These are phyloP conservation scores for Mellilla xanthometata DNA, from an alignment of 2,888 invertebrate genomes.

Conservation along the genomic window DNA sequence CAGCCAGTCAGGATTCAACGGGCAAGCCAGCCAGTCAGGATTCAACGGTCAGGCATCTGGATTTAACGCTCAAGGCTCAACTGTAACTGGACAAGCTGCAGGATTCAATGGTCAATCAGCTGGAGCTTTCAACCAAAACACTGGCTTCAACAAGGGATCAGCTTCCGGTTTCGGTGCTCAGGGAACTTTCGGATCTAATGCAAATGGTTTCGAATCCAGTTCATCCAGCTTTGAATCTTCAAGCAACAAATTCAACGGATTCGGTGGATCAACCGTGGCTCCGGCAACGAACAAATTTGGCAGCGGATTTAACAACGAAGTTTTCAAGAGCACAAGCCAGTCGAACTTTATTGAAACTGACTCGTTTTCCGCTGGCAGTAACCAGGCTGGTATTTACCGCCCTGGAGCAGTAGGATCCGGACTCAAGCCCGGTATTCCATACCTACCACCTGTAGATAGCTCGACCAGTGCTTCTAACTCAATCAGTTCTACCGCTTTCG, in stretches of 20 bases:
- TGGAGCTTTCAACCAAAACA: conserved; percentile 22
- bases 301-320: conserved; percentile 46
- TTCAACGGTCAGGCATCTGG: conserved; percentile 7
- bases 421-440: conserved; percentile 73
- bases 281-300: conserved; percentile 44
- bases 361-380: conserved; percentile 64
- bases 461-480: conserved; percentile 54
- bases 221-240: conserved; percentile 25
- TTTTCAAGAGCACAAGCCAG: conserved; percentile 56
- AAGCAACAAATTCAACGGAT: conserved; percentile 28
- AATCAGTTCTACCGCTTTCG: conserved; percentile 49
- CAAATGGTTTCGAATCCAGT: conserved; percentile 25
- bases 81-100: conserved; percentile 13
- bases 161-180: conserved; percentile 30
- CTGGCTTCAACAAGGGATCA: conserved; percentile 24
- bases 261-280: conserved; percentile 38
- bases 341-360: conserved; percentile 66
- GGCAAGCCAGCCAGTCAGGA: conserved; percentile 19
- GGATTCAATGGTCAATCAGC: conserved; percentile 14
- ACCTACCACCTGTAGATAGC: conserved; percentile 66
- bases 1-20: conserved; percentile 22
- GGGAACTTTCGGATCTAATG: conserved; percentile 30
- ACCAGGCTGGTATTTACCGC: conserved; percentile 52
- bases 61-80: conserved; percentile 2
- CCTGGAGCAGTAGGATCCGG: conserved; percentile 56